phyloP scores from a whole-genome alignment of 1,140 invertebrate genomes.

The Vanessa atalanta region DNA sequence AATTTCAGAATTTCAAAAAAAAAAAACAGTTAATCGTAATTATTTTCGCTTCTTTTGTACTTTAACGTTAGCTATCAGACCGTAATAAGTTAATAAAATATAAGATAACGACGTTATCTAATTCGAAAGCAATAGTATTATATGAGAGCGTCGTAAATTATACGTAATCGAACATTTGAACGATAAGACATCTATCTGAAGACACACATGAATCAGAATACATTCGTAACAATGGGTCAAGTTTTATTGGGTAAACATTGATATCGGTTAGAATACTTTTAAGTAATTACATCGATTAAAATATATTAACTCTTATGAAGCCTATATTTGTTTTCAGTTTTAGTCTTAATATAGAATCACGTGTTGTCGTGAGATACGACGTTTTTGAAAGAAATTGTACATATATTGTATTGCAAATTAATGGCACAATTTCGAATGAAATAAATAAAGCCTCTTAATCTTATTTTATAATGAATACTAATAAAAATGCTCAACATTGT shows the following conservation, averaged over 20 bases:
- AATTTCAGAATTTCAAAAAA: neutral
- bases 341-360: no score
- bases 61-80: constrained; percentile 2
- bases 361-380: no score
- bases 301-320: no score
- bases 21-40: neutral
- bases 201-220: constrained; percentile 14
- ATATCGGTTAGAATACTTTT: constrained; percentile 17
- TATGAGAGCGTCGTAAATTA: constrained; percentile 17
- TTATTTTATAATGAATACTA: no score
- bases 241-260: constrained; percentile 28
- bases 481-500: no score
- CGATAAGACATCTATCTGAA: neutral
- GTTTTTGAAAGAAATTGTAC: no score
- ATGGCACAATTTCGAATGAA: no score
- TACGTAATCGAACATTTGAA: constrained; percentile 7
- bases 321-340: no score
- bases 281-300: neutral
- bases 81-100: constrained; percentile 27
- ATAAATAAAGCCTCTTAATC: no score
- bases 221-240: constrained; percentile 23
- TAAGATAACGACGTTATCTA: constrained; percentile 22
- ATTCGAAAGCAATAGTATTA: constrained; percentile 21
- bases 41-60: constrained; percentile 15
- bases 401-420: no score